Conservation (phyloP, 2,888 invertebrate species). For the Elmis aenea region DNA sequence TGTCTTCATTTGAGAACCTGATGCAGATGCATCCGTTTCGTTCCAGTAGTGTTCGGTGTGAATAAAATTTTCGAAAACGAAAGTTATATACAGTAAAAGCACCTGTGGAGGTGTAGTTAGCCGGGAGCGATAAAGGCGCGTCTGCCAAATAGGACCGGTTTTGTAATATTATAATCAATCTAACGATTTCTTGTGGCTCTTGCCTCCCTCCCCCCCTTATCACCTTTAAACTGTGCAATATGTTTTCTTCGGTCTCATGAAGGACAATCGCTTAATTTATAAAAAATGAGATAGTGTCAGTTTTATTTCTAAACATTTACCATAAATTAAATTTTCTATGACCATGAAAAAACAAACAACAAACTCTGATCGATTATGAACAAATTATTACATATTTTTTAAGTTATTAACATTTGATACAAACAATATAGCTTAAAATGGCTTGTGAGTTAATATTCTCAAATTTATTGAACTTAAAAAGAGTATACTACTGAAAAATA, state of each 20-base stretch:
- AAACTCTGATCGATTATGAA: too few relatives aligned
- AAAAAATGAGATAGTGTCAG: too few relatives aligned
- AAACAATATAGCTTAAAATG: too few relatives aligned
- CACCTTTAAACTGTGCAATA: slow-evolving; percentile 18
- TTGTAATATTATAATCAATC: slow-evolving; percentile 32
- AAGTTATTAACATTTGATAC: too few relatives aligned
- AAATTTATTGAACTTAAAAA: too few relatives aligned
- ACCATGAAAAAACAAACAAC: too few relatives aligned
- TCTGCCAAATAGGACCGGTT: slow-evolving; percentile 32
- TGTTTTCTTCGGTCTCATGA: slow-evolving; percentile 20
- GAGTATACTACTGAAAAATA: too few relatives aligned
- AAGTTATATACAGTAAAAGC: too few relatives aligned
- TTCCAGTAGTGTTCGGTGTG: slow-evolving; percentile 5
- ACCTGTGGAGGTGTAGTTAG: slow-evolving; percentile 26
- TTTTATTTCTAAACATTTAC: too few relatives aligned
- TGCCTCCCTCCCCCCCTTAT: slow-evolving; percentile 9
- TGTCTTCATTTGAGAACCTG: slow-evolving; percentile 5
- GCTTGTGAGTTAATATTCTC: too few relatives aligned
- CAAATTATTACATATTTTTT: too few relatives aligned
- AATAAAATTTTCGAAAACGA: slow-evolving; percentile 20
- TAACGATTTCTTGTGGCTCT: slow-evolving; percentile 13
- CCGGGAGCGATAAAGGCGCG: slow-evolving; percentile 27
- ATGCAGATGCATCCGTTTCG: not conserved
- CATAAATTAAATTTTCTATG: too few relatives aligned
- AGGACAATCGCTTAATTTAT: slow-evolving; percentile 24